Evolutionary conservation across 2,888 invertebrate species (phyloP).

Genomic region (Spilarctia lutea): DNA sequence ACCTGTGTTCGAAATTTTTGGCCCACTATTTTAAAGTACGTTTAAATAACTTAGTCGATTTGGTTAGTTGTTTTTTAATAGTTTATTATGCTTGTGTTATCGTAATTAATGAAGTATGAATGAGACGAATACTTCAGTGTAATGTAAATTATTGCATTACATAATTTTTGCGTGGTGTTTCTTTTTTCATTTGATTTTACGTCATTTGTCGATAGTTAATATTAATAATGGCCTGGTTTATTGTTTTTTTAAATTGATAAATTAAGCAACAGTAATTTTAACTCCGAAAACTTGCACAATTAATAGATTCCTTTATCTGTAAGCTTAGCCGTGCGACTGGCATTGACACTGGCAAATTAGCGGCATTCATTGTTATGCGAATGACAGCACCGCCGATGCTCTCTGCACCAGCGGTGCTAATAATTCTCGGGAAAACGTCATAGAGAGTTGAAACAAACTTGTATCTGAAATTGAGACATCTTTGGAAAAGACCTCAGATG

Average conservation of each 20-base stretch:
- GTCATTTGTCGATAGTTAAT: neutral
- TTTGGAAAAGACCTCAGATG: no score
- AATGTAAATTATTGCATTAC: no score
- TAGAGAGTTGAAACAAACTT: no score
- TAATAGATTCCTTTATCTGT: neutral
- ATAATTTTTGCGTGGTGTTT: constrained; percentile 18
- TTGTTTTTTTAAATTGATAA: neutral
- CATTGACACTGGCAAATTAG: no score
- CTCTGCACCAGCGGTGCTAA: no score
- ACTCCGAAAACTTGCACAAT: neutral
- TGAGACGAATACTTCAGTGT: neutral
- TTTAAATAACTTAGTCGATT: constrained; percentile 32
- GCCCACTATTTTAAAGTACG: neutral
- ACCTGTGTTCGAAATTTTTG: neutral
- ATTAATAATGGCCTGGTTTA: no score
- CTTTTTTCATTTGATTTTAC: constrained; percentile 4
- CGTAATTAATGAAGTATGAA: constrained; percentile 8
- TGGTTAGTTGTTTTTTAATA: constrained; percentile 23
- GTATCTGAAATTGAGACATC: no score
- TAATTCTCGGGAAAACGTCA: no score
- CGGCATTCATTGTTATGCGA: no score
- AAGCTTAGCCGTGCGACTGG: no score
- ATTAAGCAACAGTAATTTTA: neutral
- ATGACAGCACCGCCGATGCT: no score
- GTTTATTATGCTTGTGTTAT: constrained; percentile 23